Base-by-base conservation (phyloP, 1,140 invertebrate genomes). In the Drosophila azteca region DNA sequence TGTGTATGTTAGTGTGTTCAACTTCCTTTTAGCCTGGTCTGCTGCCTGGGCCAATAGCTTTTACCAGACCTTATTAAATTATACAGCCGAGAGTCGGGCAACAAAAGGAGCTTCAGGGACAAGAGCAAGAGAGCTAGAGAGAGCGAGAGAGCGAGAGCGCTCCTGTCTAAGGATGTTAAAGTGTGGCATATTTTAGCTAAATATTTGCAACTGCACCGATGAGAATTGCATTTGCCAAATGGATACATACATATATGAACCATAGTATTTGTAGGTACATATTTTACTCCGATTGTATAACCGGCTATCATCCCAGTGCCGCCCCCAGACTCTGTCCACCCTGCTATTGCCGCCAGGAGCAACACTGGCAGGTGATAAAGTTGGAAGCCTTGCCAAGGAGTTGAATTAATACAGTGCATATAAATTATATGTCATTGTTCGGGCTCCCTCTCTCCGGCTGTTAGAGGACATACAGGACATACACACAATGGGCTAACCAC, bases 141-240 rank as follows among this genome's bases (percentile, higher is more conserved):
- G 8, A 31, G 5, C 22, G 35, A 15, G 15, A 15, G 20, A 24
- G 7, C 31, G 15, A 15, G 20, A 24, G 7, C 31, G 44, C 31
- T 43, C 48, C 55, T 74, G 59, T 68, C 74, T 60, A 52, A 51
- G 29, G 62, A 78, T 87, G 78, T 82, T 81, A 77, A 84, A 70
- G 74, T 75, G 74, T 87, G 61, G 81, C 78, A 85, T 82, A 87
- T 85, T 82, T 87, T 62, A 78, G 78, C 78, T 88, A 78, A 85
- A 88, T 82, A 87, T 87, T 70, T 87, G 78, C 78, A 78, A 78
- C 82, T 62, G 81, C 55, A 73, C 74, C 74, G 46, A 77, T 61
- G 77, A 74, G 81, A 81, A 45, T 77, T 87, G 81, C 82, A 87
- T 46, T 87, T 69, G 51, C 77, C 45, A 60, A 67, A 60, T 75